Evolutionary conservation across 35 echinoderm and acorn worm species (phyloP).

Genomic region (Antedon bifida): DNA sequence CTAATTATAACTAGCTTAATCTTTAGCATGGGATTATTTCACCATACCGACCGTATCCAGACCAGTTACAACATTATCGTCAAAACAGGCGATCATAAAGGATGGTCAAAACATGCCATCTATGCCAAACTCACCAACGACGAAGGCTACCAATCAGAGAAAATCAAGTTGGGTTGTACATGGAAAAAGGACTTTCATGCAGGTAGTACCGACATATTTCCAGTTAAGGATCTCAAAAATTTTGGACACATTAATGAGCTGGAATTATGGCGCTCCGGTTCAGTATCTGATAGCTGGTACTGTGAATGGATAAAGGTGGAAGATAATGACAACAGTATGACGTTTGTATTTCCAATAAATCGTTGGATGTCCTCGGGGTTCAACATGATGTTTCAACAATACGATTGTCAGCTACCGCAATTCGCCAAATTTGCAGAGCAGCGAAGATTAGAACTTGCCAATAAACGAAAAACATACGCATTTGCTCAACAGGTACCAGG

Average conservation of each 20-base stretch:
- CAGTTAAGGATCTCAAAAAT: conserved; percentile 36
- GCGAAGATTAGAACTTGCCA: conserved; percentile 27
- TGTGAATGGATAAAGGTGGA: conserved; percentile 31
- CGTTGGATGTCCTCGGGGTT: conserved; percentile 47
- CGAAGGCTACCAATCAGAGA: conserved; percentile 24
- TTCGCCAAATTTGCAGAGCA: conserved; percentile 30
- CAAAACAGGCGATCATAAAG: conserved; percentile 78
- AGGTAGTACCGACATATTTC: conserved; percentile 41
- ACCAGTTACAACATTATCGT: conserved; percentile 45
- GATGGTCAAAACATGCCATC: conserved; percentile 59
- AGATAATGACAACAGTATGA: background rate
- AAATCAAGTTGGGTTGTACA: conserved; percentile 33
- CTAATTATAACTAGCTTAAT: too few species aligned
- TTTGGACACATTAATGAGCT: conserved; percentile 44
- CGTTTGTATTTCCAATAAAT: conserved; percentile 52
- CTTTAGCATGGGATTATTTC: too few species aligned
- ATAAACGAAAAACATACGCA: conserved; percentile 41
- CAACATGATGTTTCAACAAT: conserved; percentile 19
- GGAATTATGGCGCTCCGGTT: conserved; percentile 44
- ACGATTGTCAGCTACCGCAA: conserved; percentile 51
- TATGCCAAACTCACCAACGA: conserved; percentile 44
- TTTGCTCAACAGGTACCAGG: conserved; percentile 24
- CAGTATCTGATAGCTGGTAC: conserved; percentile 36
- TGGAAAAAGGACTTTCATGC: conserved; percentile 66
- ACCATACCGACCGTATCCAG: too few species aligned